Percentiles rank a stretch among this genome's conserved stretches.
phyloP scores from a whole-genome alignment of 2,888 invertebrate genomes.

The Thymelicus lineola region DNA sequence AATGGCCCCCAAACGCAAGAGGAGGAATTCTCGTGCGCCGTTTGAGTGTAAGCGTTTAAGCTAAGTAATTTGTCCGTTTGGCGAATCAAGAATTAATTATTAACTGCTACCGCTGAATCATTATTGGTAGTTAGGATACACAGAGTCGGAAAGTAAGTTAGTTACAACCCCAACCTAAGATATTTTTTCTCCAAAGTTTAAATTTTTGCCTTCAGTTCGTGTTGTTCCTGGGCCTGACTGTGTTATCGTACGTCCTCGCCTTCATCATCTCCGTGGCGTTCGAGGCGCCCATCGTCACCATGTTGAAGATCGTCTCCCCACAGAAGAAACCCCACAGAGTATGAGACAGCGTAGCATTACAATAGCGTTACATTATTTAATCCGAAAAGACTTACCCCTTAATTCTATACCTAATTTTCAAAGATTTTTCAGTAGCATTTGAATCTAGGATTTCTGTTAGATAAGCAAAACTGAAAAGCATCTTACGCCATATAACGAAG shows the following conservation, averaged over 20 bases:
- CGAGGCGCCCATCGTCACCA: slow-evolving; percentile 93
- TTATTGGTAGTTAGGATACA: too few species aligned
- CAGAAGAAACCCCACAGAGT: slow-evolving; percentile 77
- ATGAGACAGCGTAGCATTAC: slow-evolving; percentile 47
- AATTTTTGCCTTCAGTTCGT: slow-evolving; percentile 85
- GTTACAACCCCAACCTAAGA: too few species aligned
- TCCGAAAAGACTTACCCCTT: slow-evolving; percentile 27
- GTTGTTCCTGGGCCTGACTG: slow-evolving; percentile 92
- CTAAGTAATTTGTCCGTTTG: too few species aligned
- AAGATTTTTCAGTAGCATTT: slow-evolving; percentile 4
- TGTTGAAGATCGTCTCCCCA: slow-evolving; percentile 89
- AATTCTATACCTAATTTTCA: not conserved
- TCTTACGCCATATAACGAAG: not conserved
- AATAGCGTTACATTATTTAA: slow-evolving; percentile 30
- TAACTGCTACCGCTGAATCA: too few species aligned
- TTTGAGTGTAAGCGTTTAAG: too few species aligned
- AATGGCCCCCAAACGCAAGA: too few species aligned
- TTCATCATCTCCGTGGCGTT: slow-evolving; percentile 92
- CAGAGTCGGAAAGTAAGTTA: too few species aligned
- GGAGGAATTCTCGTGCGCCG: too few species aligned
- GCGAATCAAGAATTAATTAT: too few species aligned
- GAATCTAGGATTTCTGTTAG: not conserved
- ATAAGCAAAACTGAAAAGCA: not conserved
- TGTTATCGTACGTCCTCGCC: slow-evolving; percentile 90
- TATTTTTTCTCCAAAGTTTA: slow-evolving; percentile 7